Percentiles rank a stretch among this genome's conserved stretches.
Evolutionary conservation across 1,140 invertebrate species (phyloP).

Genomic region (Mercenaria mercenaria): DNA sequence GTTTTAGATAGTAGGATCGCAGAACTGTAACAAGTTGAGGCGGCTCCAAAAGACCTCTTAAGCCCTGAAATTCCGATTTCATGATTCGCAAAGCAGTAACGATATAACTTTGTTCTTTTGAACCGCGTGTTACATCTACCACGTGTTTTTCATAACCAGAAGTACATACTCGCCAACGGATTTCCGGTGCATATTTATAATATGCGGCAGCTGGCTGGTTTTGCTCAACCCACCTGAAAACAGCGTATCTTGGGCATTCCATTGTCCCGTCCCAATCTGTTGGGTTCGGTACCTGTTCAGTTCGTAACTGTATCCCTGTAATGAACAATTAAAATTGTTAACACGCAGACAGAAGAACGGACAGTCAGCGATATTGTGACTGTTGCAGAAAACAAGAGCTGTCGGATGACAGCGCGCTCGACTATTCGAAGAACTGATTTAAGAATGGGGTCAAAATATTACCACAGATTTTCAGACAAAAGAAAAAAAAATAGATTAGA

Average conservation of each 20-base stretch:
- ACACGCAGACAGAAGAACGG: too few species aligned
- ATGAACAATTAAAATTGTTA: too few species aligned
- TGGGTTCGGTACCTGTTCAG: slow-evolving; percentile 10
- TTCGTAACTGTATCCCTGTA: not conserved
- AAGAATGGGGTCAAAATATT: too few species aligned
- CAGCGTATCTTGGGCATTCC: slow-evolving; percentile 23
- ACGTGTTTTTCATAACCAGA: slow-evolving; percentile 38
- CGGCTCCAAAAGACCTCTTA: not conserved
- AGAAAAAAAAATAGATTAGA: too few species aligned
- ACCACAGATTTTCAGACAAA: too few species aligned
- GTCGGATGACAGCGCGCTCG: too few species aligned
- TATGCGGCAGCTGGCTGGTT: not conserved
- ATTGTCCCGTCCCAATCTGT: not conserved
- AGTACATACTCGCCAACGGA: not conserved
- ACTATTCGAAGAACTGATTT: too few species aligned
- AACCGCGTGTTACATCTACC: not conserved
- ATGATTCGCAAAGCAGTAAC: slow-evolving; percentile 13
- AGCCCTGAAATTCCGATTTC: slow-evolving; percentile 12
- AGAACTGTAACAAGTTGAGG: slow-evolving; percentile 20
- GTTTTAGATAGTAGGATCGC: slow-evolving; percentile 28
- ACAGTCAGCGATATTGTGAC: too few species aligned
- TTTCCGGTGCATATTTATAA: not conserved
- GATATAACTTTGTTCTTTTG: not conserved
- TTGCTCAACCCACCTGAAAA: not conserved
- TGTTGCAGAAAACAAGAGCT: too few species aligned